Conservation (phyloP, 1,140 invertebrate genomes). For the Drosophila jambulina region DNA sequence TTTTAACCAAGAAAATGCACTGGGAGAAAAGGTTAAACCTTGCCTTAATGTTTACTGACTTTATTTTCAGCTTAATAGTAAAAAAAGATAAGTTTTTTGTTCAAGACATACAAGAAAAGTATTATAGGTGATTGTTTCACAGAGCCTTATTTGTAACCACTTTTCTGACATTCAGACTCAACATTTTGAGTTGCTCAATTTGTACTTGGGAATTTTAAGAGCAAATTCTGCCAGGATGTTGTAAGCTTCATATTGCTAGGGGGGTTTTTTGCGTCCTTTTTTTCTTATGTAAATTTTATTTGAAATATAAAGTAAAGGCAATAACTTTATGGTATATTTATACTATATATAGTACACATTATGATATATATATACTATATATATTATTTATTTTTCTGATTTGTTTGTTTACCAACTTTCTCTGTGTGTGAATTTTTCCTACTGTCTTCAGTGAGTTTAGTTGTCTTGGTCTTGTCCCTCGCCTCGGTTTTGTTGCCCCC, state of each 20-base stretch:
- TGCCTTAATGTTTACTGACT: accelerated
- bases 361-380: too few species aligned
- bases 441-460: constrained; percentile 51
- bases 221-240: not conserved
- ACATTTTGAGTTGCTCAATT: not conserved
- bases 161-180: not conserved
- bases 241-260: not conserved
- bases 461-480: constrained; percentile 20
- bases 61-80: not conserved
- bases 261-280: not conserved
- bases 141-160: not conserved
- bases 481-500: constrained; percentile 19
- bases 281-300: not conserved
- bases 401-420: constrained; percentile 1
- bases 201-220: not conserved
- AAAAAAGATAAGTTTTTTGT: too few species aligned
- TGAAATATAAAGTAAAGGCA: not conserved
- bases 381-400: not conserved
- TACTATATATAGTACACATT: not conserved
- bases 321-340: not conserved
- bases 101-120: not conserved
- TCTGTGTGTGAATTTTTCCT: constrained; percentile 11
- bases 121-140: not conserved
- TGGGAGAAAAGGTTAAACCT: not conserved
- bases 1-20: constrained; percentile 5